These are phyloP conservation scores for Acanthacorydalis orientalis DNA, from an alignment of 2,888 invertebrate genomes.

Conservation along the genomic window DNA sequence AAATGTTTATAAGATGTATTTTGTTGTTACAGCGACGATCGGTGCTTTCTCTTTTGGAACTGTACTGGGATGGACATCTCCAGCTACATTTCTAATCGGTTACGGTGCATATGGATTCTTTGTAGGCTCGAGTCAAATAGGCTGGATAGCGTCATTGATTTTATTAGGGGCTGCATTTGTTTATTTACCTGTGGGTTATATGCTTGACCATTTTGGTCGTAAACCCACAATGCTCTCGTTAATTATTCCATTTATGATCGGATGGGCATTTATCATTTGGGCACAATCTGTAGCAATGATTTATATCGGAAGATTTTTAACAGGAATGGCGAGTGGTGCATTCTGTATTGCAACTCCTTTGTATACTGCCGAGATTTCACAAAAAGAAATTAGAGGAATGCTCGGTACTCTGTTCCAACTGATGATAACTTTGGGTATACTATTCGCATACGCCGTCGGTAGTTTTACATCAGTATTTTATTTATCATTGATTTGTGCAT, in stretches of 20 bases:
- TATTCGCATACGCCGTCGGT: conserved; percentile 54
- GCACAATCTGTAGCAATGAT: conserved; percentile 40
- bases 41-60: conserved; percentile 59
- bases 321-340: conserved; percentile 56
- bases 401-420: conserved; percentile 72
- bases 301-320: conserved; percentile 43
- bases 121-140: conserved; percentile 33
- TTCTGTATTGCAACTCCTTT: conserved; percentile 66
- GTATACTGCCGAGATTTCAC: conserved; percentile 67
- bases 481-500: conserved; percentile 43
- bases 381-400: conserved; percentile 60
- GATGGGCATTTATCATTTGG: conserved; percentile 53
- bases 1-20: too few species aligned
- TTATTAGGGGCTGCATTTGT: conserved; percentile 52
- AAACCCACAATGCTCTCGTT: conserved; percentile 45
- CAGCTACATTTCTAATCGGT: conserved; percentile 29
- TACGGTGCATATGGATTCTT: conserved; percentile 34
- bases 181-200: conserved; percentile 48
- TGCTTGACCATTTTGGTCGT: conserved; percentile 50
- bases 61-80: conserved; percentile 58
- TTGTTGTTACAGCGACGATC: conserved; percentile 38
- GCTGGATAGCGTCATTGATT: conserved; percentile 50
- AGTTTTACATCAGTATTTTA: conserved; percentile 35
- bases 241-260: conserved; percentile 44
- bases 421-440: conserved; percentile 61